Evolutionary conservation across 2,888 invertebrate genomes (phyloP).

Genomic region (Lithophane socia): DNA sequence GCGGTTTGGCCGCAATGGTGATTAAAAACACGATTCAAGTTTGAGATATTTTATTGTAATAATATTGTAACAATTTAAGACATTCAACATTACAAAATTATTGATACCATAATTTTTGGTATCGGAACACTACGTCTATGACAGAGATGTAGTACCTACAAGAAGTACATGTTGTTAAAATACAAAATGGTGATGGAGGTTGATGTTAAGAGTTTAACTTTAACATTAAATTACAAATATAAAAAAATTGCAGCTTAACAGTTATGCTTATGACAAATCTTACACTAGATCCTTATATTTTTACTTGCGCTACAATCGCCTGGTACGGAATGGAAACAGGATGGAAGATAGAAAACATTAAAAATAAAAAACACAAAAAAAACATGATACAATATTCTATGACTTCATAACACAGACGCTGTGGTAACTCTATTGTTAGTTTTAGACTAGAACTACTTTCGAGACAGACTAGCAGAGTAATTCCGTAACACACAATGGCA

Average conservation of each 20-base stretch:
- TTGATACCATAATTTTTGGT: constrained; percentile 58
- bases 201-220: constrained; percentile 12
- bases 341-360: constrained; percentile 37
- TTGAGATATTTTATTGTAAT: constrained; percentile 57
- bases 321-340: constrained; percentile 9
- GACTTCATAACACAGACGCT: constrained; percentile 54
- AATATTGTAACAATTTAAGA: constrained; percentile 35
- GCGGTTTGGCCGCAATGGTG: constrained; percentile 58
- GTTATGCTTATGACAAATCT: constrained; percentile 28
- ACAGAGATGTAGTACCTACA: constrained; percentile 19
- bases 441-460: constrained; percentile 67
- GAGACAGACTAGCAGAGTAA: constrained; percentile 39
- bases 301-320: constrained; percentile 18
- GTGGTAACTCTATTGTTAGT: constrained; percentile 66
- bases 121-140: constrained; percentile 28
- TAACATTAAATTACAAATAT: neutral
- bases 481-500: neutral
- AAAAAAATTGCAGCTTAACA: constrained; percentile 26
- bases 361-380: constrained; percentile 33
- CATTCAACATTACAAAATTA: constrained; percentile 21
- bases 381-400: constrained; percentile 41
- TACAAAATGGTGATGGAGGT: constrained; percentile 19
- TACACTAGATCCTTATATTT: constrained; percentile 44
- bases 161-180: constrained; percentile 11
- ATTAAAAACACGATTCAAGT: constrained; percentile 54